phyloP scores from a whole-genome alignment of 1,140 invertebrate genomes.

The Drosophila sechellia region DNA sequence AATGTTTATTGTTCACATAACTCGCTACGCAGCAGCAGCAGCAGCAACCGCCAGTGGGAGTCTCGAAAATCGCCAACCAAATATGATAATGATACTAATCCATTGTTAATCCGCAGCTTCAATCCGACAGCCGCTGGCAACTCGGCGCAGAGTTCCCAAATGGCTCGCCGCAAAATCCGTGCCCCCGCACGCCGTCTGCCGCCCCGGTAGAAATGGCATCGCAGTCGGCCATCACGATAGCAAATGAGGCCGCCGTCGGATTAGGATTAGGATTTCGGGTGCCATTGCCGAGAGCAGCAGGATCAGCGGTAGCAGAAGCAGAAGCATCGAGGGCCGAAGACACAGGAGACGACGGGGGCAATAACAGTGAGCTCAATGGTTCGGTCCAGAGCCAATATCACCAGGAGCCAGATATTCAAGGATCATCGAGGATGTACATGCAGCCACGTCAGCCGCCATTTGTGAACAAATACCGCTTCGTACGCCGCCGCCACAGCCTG shows the following conservation, averaged over 20 bases:
- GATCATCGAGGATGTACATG: background rate
- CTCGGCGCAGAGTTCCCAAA: slow-evolving; percentile 50
- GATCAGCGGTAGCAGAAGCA: background rate
- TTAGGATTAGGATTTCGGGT: background rate
- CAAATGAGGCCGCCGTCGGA: slow-evolving; percentile 25
- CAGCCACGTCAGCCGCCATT: slow-evolving; percentile 8
- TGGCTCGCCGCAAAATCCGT: slow-evolving; percentile 60
- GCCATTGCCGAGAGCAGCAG: background rate
- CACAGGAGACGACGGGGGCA: background rate
- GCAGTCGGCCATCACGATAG: slow-evolving; percentile 38
- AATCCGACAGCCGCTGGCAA: slow-evolving; percentile 60
- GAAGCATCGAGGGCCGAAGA: background rate
- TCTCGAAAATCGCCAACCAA: background rate
- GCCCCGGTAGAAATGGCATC: slow-evolving; percentile 70
- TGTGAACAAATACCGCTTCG: slow-evolving; percentile 47
- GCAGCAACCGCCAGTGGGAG: slow-evolving; percentile 6
- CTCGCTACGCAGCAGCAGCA: background rate
- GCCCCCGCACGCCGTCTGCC: slow-evolving; percentile 55
- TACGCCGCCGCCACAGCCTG: slow-evolving; percentile 24
- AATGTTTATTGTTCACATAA: background rate
- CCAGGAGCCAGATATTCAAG: slow-evolving; percentile 1
- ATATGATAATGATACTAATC: slow-evolving; percentile 1
- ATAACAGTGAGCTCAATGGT: background rate
- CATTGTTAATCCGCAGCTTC: slow-evolving; percentile 51
- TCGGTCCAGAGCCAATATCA: background rate